Base-by-base conservation (phyloP, 2,888 invertebrate species). In the Idaea biselata region DNA sequence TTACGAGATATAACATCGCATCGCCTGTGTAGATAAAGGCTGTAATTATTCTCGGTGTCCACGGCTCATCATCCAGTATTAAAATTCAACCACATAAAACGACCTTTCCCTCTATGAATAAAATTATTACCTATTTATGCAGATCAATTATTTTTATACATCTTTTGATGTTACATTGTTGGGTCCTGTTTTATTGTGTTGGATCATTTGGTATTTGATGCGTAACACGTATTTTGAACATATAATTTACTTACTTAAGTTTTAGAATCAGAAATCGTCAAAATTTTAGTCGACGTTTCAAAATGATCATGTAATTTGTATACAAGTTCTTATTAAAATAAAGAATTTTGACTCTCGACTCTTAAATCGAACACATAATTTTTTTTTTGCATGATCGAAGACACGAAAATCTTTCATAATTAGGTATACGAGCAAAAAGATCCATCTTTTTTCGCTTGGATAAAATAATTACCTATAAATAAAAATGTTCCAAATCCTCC, bases 1-100 rank as follows among this genome's bases (percentile, higher is more conserved):
- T 56, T 18, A 55, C 17, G 55, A 55, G 17, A 18, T 55, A 25
- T 25, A 25, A 25, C 25, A 25, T 6, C 18, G 18, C 18, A 18
- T 56, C 56, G 55, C 55, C 56, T 17, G 18, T 56, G 56, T 54
- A 67, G 73, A 73, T 80, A 79, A 79, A 80, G 80, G 78, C 67
- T 73, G 74, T 82, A 84, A 84, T 87, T 84, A 84, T 80, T 80
- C 78, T 77, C 74, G 73, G 73, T 76, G 77, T 74, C 80, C 74
- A 68, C 74, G 77, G 71, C 79, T 81, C 83, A 87, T 87, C 85
- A 82, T 82, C 76, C 79, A 80, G 79, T 85, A 84, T 88, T 87
- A 85, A 88, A 88, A 87, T 86, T 87, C 83, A 87, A 82, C 77
- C 80, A 82, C 81, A 82, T 56, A 75, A 79, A 78, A 76, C 78